These are phyloP conservation scores for Phrynocephalus forsythii DNA, from an alignment of 2,797 vertebrate genomes.

Conservation along the genomic window DNA sequence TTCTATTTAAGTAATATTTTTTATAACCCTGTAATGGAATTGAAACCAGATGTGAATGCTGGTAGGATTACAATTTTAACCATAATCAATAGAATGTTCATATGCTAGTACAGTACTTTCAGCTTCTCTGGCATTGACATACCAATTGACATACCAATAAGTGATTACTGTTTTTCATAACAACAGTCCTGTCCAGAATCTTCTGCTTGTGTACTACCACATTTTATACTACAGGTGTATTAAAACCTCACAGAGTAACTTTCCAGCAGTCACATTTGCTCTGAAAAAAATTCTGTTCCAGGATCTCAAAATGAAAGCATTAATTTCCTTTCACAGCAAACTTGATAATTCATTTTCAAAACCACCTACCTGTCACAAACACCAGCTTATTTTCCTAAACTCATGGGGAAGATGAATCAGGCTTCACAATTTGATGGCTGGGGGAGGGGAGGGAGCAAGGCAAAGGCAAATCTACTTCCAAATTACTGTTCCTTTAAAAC, in stretches of 20 bases:
- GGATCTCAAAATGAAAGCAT: not conserved
- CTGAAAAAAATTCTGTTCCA: not conserved
- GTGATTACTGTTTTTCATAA: not conserved
- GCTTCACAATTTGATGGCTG: not conserved
- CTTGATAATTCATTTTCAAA: slow-evolving; percentile 6
- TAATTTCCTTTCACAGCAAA: not conserved
- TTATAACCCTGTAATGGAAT: not conserved
- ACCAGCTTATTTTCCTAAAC: not conserved
- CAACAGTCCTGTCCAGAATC: not conserved
- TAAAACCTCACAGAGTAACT: not conserved
- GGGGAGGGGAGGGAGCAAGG: not conserved
- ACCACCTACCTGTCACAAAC: not conserved
- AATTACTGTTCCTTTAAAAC: slow-evolving; percentile 13
- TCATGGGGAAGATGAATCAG: not conserved
- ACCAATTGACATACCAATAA: not conserved
- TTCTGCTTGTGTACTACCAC: not conserved
- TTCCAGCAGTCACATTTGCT: not conserved
- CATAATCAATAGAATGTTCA: not conserved
- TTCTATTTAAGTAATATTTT: not conserved
- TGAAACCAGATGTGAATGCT: not conserved
- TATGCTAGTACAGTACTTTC: not conserved
- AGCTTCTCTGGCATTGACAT: not conserved
- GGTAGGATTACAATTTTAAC: not conserved
- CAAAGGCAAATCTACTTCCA: not conserved
- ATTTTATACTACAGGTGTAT: not conserved